Conservation (phyloP, 1,140 invertebrate species). For the Calliphora vicina region DNA sequence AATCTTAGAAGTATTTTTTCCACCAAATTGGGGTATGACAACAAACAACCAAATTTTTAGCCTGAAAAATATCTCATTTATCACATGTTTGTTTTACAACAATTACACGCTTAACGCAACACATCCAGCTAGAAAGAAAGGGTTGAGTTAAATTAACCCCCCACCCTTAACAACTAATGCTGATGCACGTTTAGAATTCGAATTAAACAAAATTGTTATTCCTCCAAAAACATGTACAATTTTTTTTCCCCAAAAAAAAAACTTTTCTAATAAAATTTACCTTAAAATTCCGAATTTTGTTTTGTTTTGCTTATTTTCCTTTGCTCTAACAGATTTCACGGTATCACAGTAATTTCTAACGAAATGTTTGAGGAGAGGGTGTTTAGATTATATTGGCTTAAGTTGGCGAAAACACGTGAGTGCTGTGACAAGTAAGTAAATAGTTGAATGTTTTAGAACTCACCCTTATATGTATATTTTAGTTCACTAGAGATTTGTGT, state of each 20-base stretch:
- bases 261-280: conserved; percentile 7
- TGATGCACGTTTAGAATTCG: not conserved
- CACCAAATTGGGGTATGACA: too few species aligned
- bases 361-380: not conserved
- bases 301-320: too few species aligned
- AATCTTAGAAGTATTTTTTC: too few species aligned
- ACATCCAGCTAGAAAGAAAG: not conserved
- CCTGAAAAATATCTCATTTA: too few species aligned
- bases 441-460: not conserved
- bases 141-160: not conserved
- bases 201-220: not conserved
- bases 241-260: conserved; percentile 5
- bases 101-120: not conserved
- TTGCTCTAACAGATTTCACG: not conserved
- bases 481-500: not conserved
- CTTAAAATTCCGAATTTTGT: not conserved
- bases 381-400: not conserved
- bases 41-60: too few species aligned
- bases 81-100: not conserved
- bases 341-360: not conserved
- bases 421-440: not conserved
- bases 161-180: not conserved
- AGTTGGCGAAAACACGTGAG: not conserved
- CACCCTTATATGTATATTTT: not conserved
- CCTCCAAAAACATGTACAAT: too few species aligned